Conservation (phyloP, 2,888 invertebrate species). For the Dione juno region DNA sequence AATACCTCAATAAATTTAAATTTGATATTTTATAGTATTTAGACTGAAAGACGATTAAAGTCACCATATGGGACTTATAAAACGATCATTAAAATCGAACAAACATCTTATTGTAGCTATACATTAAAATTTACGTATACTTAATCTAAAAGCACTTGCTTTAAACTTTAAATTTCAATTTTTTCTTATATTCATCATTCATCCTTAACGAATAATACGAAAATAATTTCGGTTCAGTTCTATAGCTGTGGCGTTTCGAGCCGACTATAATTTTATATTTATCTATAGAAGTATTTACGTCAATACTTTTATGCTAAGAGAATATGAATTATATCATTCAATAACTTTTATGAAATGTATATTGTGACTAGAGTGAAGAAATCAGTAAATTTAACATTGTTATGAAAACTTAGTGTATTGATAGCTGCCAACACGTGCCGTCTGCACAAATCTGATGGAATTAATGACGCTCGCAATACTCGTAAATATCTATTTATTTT, state of each 20-base stretch:
- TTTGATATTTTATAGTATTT: slow-evolving; percentile 10
- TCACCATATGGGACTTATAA: slow-evolving; percentile 16
- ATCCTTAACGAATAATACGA: background rate
- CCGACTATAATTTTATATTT: slow-evolving; percentile 1
- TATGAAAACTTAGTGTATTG: slow-evolving; percentile 64
- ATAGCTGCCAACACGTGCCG: slow-evolving; percentile 74
- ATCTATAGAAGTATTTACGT: slow-evolving; percentile 42
- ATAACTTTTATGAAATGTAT: slow-evolving; percentile 51
- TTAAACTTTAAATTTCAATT: background rate
- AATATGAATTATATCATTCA: slow-evolving; percentile 42
- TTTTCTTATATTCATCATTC: background rate
- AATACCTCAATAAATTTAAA: background rate
- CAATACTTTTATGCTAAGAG: slow-evolving; percentile 45
- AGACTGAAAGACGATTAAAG: slow-evolving; percentile 14
- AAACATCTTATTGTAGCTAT: slow-evolving; percentile 11
- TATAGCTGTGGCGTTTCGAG: no score
- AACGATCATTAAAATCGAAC: slow-evolving; percentile 7
- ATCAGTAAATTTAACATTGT: slow-evolving; percentile 61
- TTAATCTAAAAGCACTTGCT: slow-evolving; percentile 3
- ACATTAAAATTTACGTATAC: slow-evolving; percentile 6
- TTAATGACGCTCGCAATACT: slow-evolving; percentile 61
- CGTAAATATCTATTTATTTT: slow-evolving; percentile 46
- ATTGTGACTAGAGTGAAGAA: slow-evolving; percentile 52
- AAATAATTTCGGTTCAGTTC: background rate
- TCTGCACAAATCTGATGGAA: slow-evolving; percentile 58